Evolutionary conservation across 2,797 vertebrate species (phyloP), one percentile per base, ranked within the genome.

Genomic region (Adrianichthys oophorus): DNA sequence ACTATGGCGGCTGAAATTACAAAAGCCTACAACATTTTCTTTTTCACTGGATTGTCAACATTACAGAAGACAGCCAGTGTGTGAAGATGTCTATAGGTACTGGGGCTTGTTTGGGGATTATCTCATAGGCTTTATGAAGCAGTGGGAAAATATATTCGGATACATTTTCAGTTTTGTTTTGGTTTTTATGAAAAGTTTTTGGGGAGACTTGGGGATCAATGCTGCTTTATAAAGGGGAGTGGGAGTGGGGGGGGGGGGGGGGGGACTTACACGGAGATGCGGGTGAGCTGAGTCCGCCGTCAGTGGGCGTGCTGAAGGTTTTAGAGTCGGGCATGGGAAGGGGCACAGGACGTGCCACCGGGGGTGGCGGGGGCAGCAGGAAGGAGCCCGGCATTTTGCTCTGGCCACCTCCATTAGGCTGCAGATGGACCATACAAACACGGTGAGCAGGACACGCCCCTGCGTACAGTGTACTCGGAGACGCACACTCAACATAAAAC

Each of bases 351-450:
- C 95, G 94, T 74, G 96, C 95, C 94, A 97, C 94, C 64, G 95
- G 95, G 92, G 95, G 95, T 80, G 95, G 95, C 77, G 95, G 95
- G 83, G 94, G 94, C 93, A 96, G 93, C 93, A 96, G 94, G 94
- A 96, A 96, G 91, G 95, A 95, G 92, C 94, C 92, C 90, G 95
- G 92, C 92, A 95, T 94, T 94, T 97, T 97, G 93, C 94, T 94
- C 93, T 96, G 95, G 93, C 94, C 91, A 90, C 94, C 93, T 92
- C 94, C 94, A 93, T 95, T 95, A 90, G 94, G 94, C 95, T 96
- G 95, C 93, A 93, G 94, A 95, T 89, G 84, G 83, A 86, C 84
- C 86, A 95, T 94, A 95, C 92, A 95, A 91, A 95, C 90, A 94
- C 90, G 93, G 92, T 93, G 91, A 93, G 89, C 89, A 57, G 67